These are phyloP conservation scores for Notothenia rossii DNA, from an alignment of 2,113 vertebrate species.

Conservation along the genomic window DNA sequence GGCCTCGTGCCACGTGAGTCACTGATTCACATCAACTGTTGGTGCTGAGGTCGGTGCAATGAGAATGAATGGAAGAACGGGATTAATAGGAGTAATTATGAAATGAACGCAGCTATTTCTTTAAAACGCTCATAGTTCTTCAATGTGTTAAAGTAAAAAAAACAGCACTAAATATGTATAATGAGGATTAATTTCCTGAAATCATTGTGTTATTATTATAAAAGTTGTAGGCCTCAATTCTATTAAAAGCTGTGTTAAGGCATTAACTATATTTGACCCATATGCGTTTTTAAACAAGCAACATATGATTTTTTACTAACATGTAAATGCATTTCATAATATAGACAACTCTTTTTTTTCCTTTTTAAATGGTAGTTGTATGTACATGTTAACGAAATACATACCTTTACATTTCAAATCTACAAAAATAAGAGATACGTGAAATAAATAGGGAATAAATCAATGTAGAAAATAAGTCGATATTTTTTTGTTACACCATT, in stretches of 20 bases:
- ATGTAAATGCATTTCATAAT: not conserved
- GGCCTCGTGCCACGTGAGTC: constrained; percentile 70
- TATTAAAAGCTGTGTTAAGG: not conserved
- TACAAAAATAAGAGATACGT: not conserved
- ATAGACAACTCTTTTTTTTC: too few relatives aligned
- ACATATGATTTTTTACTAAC: not conserved
- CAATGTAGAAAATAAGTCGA: not conserved
- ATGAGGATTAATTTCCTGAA: not conserved
- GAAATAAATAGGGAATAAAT: too few relatives aligned
- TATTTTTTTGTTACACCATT: not conserved
- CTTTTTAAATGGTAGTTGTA: not conserved
- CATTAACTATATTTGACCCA: not conserved
- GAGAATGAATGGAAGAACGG: constrained; percentile 49
- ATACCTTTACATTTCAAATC: not conserved
- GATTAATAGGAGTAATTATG: constrained; percentile 22
- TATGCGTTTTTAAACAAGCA: not conserved
- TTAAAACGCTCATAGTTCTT: constrained; percentile 9
- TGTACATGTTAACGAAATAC: not conserved
- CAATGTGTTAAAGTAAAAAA: fast-evolving
- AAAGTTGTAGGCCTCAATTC: not conserved
- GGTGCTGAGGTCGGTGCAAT: constrained; percentile 30
- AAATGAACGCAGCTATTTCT: not conserved
- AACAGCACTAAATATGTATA: not conserved
- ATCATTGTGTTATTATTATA: not conserved
- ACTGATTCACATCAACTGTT: constrained; percentile 51